Percentiles rank a stretch among this genome's conserved stretches.
phyloP scores from a whole-genome alignment of 2,797 vertebrate genomes.

The Nyctibius grandis region DNA sequence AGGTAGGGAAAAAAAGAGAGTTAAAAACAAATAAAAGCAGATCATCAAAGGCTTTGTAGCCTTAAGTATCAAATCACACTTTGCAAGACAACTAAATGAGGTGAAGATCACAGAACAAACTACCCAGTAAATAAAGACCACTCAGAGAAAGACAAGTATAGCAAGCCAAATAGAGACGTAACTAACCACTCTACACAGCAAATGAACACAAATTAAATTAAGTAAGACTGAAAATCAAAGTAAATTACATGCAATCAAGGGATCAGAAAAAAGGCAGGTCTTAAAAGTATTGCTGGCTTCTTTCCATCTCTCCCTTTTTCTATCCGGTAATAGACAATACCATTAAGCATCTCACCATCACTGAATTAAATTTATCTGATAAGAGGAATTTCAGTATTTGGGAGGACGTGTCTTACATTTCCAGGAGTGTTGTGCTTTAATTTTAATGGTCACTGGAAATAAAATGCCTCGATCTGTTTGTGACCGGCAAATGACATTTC shows the following conservation, averaged over 20 bases:
- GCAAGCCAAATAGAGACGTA: background rate
- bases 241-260: background rate
- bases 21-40: background rate
- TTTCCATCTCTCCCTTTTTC: background rate
- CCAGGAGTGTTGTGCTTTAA: background rate
- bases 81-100: background rate
- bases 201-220: slow-evolving; percentile 14
- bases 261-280: background rate
- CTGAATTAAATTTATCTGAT: background rate
- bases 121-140: background rate
- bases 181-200: background rate
- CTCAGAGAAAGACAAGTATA: background rate
- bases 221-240: slow-evolving; percentile 1
- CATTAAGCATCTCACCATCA: background rate
- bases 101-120: background rate
- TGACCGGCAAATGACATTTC: background rate
- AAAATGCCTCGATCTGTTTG: background rate
- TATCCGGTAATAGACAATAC: background rate
- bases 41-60: background rate
- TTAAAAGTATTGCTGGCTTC: slow-evolving; percentile 12
- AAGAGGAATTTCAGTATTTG: background rate
- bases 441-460: background rate
- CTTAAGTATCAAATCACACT: background rate
- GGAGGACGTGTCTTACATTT: background rate
- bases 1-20: background rate